Evolutionary conservation across 2,113 vertebrate species (phyloP).

Genomic region (Dunckerocampus dactyliophorus): DNA sequence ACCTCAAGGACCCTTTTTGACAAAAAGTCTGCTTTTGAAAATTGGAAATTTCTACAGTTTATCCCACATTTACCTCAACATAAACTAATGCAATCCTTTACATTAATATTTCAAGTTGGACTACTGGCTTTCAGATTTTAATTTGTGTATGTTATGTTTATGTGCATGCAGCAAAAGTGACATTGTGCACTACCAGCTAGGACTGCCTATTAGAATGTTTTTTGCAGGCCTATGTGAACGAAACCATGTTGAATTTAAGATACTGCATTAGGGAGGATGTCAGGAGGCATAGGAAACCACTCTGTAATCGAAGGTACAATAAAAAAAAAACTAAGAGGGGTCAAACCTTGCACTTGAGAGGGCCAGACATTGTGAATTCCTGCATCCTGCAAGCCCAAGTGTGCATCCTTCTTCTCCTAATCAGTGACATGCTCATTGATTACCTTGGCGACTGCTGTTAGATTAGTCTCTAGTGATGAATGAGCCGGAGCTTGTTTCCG

Average conservation of each 20-base stretch:
- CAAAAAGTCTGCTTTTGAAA: too few relatives aligned
- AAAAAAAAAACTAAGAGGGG: constrained; percentile 12
- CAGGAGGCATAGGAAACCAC: constrained; percentile 30
- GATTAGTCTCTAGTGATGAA: constrained; percentile 51
- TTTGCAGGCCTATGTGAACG: background rate
- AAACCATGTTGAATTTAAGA: background rate
- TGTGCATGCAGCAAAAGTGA: too few relatives aligned
- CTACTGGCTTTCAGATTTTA: too few relatives aligned
- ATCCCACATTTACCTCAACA: too few relatives aligned
- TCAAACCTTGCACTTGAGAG: constrained; percentile 24
- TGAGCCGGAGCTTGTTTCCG: constrained; percentile 17
- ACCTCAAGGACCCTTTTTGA: too few relatives aligned
- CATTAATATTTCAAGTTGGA: too few relatives aligned
- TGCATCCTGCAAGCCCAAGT: constrained; percentile 20
- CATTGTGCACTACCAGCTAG: too few relatives aligned
- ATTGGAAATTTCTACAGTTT: too few relatives aligned
- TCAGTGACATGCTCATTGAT: constrained; percentile 59
- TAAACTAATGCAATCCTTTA: too few relatives aligned
- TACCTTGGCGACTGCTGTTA: constrained; percentile 42
- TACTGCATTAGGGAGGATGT: constrained; percentile 2
- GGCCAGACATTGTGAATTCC: constrained; percentile 22
- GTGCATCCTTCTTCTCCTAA: constrained; percentile 39
- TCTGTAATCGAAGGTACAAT: background rate
- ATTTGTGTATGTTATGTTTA: too few relatives aligned
- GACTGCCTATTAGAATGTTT: too few relatives aligned